phyloP scores from a whole-genome alignment of 2,888 invertebrate species.

The Scaeva pyrastri region DNA sequence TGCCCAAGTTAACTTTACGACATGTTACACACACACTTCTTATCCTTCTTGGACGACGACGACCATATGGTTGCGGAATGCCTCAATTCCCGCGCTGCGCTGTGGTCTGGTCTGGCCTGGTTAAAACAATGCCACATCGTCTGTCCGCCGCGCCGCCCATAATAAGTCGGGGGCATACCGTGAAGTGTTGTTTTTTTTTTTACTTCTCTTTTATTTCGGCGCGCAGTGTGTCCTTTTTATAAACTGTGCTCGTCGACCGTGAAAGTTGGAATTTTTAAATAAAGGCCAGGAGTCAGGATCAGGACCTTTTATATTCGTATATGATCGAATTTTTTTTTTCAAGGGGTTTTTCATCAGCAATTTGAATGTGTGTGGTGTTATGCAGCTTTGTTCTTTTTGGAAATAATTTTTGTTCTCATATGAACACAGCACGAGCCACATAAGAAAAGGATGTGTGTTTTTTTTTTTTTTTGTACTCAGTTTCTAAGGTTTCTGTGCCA shows the following conservation, averaged over 20 bases:
- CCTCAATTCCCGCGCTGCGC: slow-evolving; percentile 64
- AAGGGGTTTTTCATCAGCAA: slow-evolving; percentile 37
- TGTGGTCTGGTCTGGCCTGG: slow-evolving; percentile 65
- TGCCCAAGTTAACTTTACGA: slow-evolving; percentile 19
- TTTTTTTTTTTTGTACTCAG: background rate
- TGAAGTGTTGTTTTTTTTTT: slow-evolving; percentile 53
- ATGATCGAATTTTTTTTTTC: slow-evolving; percentile 3
- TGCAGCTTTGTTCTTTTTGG: slow-evolving; percentile 34
- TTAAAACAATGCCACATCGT: slow-evolving; percentile 69
- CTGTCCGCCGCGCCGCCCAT: slow-evolving; percentile 38
- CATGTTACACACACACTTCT: slow-evolving; percentile 12
- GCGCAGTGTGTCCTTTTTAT: slow-evolving; percentile 40
- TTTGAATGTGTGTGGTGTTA: slow-evolving; percentile 35
- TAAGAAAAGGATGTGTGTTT: slow-evolving; percentile 43
- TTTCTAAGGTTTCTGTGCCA: slow-evolving; percentile 24
- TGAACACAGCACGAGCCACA: slow-evolving; percentile 70
- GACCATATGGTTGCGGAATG: slow-evolving; percentile 65
- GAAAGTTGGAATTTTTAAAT: slow-evolving; percentile 58
- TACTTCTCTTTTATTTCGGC: background rate
- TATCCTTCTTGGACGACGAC: slow-evolving; percentile 45
- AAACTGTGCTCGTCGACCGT: slow-evolving; percentile 62
- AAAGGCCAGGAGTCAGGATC: slow-evolving; percentile 46
- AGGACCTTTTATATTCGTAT: slow-evolving; percentile 23
- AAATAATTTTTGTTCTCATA: slow-evolving; percentile 40
- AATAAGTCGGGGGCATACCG: slow-evolving; percentile 65